Percentiles rank a stretch among this genome's conserved stretches.
phyloP scores from a whole-genome alignment of 2,113 vertebrate genomes.

The Siphamia tubifer region DNA sequence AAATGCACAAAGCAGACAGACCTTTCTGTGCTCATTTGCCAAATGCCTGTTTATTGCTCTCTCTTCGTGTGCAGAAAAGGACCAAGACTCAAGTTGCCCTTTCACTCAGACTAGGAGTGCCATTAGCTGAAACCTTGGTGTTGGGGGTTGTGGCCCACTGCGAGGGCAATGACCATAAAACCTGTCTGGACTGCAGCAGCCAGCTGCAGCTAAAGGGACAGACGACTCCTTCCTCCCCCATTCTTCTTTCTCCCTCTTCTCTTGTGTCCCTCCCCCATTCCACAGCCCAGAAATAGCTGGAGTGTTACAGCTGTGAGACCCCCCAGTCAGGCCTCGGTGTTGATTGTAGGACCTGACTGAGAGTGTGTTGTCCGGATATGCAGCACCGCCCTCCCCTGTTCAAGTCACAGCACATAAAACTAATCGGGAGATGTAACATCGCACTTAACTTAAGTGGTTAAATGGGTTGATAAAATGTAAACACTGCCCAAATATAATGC shows the following conservation, averaged over 20 bases:
- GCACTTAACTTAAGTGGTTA: conserved; percentile 26
- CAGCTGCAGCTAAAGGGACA: conserved; percentile 72
- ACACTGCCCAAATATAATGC: conserved; percentile 4
- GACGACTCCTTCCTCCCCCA: conserved; percentile 16
- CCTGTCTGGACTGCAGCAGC: conserved; percentile 75
- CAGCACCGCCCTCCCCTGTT: background rate
- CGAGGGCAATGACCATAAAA: conserved; percentile 80
- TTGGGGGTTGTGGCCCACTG: conserved; percentile 77
- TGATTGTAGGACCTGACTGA: conserved; percentile 61
- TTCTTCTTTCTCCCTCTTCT: conserved; percentile 46
- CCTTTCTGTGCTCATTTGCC: conserved; percentile 44
- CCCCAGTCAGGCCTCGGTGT: conserved; percentile 65
- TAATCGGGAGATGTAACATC: conserved; percentile 33
- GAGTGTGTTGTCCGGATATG: conserved; percentile 52
- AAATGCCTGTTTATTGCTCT: conserved; percentile 65
- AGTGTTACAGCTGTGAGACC: conserved; percentile 72
- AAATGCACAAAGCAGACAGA: conserved; percentile 55
- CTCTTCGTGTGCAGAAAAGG: conserved; percentile 47
- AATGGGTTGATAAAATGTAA: conserved; percentile 34
- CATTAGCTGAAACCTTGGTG: conserved; percentile 80
- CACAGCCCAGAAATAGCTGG: conserved; percentile 65
- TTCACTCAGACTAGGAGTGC: conserved; percentile 72
- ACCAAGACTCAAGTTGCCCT: conserved; percentile 73
- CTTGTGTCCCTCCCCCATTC: conserved; percentile 66
- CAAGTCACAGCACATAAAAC: conserved; percentile 55